Percentiles rank a stretch among this genome's conserved stretches.
Conservation (phyloP, 2,888 invertebrate species). For the Meghimatium bilineatum region DNA sequence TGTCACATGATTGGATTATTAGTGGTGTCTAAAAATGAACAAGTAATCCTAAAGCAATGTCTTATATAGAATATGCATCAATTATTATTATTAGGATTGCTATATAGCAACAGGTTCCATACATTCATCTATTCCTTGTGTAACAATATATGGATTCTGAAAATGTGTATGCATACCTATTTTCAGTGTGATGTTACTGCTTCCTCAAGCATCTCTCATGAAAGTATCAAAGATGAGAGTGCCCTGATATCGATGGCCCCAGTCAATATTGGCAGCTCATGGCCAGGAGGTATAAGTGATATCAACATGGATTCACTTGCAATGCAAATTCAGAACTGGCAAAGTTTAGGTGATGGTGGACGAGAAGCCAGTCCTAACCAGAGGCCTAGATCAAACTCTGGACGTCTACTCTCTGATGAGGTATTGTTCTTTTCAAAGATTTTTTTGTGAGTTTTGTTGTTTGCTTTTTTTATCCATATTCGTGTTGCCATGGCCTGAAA, state of each 20-base stretch:
- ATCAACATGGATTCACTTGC: slow-evolving; percentile 38
- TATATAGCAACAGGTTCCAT: no score
- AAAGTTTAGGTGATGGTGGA: slow-evolving; percentile 39
- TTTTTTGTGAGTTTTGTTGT: no score
- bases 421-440: slow-evolving; percentile 68
- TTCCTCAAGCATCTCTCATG: neutral
- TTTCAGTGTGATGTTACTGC: neutral
- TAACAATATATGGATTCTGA: neutral
- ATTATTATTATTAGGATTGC: no score
- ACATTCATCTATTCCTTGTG: neutral
- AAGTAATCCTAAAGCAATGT: no score
- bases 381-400: slow-evolving; percentile 85
- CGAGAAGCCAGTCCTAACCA: slow-evolving; percentile 47
- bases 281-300: slow-evolving; percentile 16
- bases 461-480: no score
- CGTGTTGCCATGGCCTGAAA: no score
- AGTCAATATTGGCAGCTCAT: neutral
- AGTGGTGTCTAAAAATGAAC: no score
- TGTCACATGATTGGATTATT: no score
- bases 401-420: slow-evolving; percentile 90
- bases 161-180: neutral
- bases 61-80: no score
- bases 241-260: no score
- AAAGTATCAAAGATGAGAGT: neutral
- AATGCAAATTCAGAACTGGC: slow-evolving; percentile 44